phyloP scores from a whole-genome alignment of 2,888 invertebrate species.

The Drosophila dives region DNA sequence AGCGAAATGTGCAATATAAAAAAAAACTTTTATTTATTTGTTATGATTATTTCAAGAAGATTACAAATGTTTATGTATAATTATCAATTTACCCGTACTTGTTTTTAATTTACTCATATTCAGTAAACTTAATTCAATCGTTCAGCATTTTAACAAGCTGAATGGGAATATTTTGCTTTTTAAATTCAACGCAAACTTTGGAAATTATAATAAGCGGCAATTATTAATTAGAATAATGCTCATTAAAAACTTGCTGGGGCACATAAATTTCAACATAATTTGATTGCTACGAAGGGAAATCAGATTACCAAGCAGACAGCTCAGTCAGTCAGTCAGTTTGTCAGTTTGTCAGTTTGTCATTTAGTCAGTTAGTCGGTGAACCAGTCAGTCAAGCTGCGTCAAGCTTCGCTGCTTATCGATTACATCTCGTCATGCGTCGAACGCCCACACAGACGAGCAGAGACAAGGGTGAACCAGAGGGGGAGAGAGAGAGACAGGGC shows the following conservation, averaged over 20 bases:
- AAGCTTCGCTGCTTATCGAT: constrained; percentile 73
- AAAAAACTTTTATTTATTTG: not conserved
- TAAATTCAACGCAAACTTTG: constrained; percentile 11
- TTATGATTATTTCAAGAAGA: not conserved
- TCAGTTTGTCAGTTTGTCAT: constrained; percentile 15
- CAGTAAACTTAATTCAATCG: not conserved
- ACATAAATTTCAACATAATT: constrained; percentile 69
- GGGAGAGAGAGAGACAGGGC: not conserved
- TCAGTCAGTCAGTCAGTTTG: constrained; percentile 33
- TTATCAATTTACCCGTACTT: not conserved
- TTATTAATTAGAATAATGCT: constrained; percentile 72
- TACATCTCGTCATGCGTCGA: constrained; percentile 64
- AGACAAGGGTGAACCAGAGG: not conserved
- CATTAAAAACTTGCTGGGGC: constrained; percentile 67
- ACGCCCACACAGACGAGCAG: constrained; percentile 27
- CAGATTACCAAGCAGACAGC: constrained; percentile 59
- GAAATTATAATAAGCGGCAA: constrained; percentile 40
- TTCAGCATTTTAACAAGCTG: not conserved
- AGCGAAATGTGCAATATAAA: not conserved
- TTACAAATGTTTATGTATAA: not conserved
- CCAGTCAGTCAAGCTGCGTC: constrained; percentile 33
- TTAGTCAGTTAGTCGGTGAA: constrained; percentile 18
- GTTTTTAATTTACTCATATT: not conserved
- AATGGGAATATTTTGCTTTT: not conserved
- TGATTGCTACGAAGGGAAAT: constrained; percentile 53